Base-by-base conservation (phyloP, 2,797 vertebrate genomes). In the Sebastes trivittatus region DNA sequence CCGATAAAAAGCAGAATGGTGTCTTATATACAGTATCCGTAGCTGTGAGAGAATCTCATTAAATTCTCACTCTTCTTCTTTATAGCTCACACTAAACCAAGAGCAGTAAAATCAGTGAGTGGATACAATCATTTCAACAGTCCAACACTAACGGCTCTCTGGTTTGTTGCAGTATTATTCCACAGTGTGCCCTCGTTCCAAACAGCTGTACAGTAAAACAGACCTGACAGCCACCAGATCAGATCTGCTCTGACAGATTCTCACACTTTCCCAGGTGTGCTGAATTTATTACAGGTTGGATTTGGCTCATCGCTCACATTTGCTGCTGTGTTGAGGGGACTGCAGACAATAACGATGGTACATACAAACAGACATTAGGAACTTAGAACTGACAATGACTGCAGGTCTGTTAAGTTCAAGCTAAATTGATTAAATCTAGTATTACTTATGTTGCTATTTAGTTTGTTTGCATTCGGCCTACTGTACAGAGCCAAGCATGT, bases 31-130 rank as follows among this genome's bases (percentile, higher is more conserved):
- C 34, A 29, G 68, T 36, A 38, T 54, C 83, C 38, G 7, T 5
- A 80, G 27, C 77, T 54, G 20, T 8, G 14, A 16, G 42, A 74
- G 36, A 75, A 74, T 76, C 64, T 79, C 74, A 84, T 77, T 74
- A 42, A 36, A 66, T 72, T 75, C 63, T 76, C 14, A 25, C 36
- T 73, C 16, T 60, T 80, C 62, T 25, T 49, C 20, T 86, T 83
- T 78, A 83, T 80, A 13, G 64, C 64, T 70, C 56, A 13, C 59
- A 55, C 62, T 75, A 69, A 87, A 87, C 69, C 62, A 29, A 55
- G 25, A 80, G 74, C 38, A 77, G 81, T 87, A 83, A 88, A 90
- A 73, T 61, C 79, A 77, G 38, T 34, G 87, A 82, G 75, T 63
- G 55, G 77, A 78, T 62, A 32, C 36, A 36, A 49, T 76, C 2